Evolutionary conservation across 2,888 invertebrate genomes (phyloP).

Genomic region (Lepidocyrtinus sp.): DNA sequence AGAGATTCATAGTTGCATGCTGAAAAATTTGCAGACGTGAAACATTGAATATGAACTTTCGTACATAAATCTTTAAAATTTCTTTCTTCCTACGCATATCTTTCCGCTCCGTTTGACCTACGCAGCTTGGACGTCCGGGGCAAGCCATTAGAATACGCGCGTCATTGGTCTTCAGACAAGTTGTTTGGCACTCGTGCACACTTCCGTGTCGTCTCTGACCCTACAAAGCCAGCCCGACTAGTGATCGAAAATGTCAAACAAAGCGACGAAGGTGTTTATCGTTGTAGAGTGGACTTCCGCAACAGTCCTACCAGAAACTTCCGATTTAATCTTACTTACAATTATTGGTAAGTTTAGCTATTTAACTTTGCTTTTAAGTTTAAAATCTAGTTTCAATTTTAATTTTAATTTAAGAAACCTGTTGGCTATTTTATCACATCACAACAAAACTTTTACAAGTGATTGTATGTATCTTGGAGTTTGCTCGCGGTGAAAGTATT

Average conservation of each 20-base stretch:
- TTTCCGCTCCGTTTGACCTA: constrained; percentile 43
- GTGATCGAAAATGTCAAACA: constrained; percentile 88
- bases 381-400: too few relatives aligned
- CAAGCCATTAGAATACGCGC: constrained; percentile 83
- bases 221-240: constrained; percentile 80
- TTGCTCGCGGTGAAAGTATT: neutral
- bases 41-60: too few relatives aligned
- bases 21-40: too few relatives aligned
- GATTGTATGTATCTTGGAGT: neutral
- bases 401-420: neutral
- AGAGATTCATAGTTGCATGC: too few relatives aligned
- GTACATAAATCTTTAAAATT: constrained; percentile 67
- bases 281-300: constrained; percentile 91
- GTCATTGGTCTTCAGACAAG: constrained; percentile 88
- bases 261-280: constrained; percentile 90
- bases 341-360: constrained; percentile 83
- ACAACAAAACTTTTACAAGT: neutral
- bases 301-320: constrained; percentile 92
- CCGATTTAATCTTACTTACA: constrained; percentile 89
- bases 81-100: constrained; percentile 32
- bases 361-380: neutral
- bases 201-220: constrained; percentile 83
- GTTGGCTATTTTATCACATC: neutral
- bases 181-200: constrained; percentile 90
- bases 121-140: constrained; percentile 86